Evolutionary conservation across 2,797 vertebrate genomes (phyloP), one percentile per base, ranked within the genome.

Genomic region (Fundulus diaphanus): DNA sequence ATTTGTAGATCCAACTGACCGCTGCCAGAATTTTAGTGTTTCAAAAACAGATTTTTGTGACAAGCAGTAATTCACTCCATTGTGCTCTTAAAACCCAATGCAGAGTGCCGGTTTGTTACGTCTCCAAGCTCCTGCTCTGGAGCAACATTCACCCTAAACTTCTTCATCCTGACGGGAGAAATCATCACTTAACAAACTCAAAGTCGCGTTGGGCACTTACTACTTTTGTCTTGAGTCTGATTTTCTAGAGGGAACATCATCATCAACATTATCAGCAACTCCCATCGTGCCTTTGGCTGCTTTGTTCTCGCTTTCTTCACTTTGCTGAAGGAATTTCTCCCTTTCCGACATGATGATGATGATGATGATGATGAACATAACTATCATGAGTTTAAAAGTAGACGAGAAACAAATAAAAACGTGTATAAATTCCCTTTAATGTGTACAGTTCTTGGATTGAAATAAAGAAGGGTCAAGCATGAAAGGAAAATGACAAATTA

Each of bases 81-180:
- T 0, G 52, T 12, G n/a, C 12, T 56, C 27, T 56, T 15, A 29
- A 56, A 56, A 27, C n/a, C 12, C 52, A 4, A 12, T n/a, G 52
- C 15, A 6, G 11, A 8, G n/a, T 24, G 51, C 24, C 51, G n/a
- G 52, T 56, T 56, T 56, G 52, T 20, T 56, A 56, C 1, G n/a
- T 56, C 27, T 56, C 52, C 52, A 29, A 56, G 3, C n/a, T 56
- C 52, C n/a, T 56, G 52, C n/a, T 4, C 52, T 27, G n/a, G 27
- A 5, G 27, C 1, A n/a, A 56, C 11, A 13, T 56, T 56, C 0
- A 0, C n/a, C 7, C 12, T 27, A 0, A 0, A 29, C 13, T 56
- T 56, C 13, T 12, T 42, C 7, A 42, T 42, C 42, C 42, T 42
- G 42, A 42, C n/a, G 7, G 42, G 42, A 42, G 4, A 42, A 42